Evolutionary conservation across 2,113 vertebrate genomes (phyloP).

Genomic region (Epinephelus cyanopodus): DNA sequence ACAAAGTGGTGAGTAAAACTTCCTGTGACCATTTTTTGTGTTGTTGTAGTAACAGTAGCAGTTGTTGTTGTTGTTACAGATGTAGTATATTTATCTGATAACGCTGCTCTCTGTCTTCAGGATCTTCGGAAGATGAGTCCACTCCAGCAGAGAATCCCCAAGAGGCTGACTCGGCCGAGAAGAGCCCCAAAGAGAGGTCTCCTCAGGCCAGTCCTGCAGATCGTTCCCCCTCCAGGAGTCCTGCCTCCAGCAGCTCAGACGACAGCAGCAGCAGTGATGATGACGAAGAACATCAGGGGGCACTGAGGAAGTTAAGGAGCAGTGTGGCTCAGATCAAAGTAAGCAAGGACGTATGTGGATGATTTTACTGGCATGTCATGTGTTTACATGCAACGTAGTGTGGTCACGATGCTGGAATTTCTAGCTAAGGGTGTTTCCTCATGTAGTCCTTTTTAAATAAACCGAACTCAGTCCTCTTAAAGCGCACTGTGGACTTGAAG

Average conservation of each 20-base stretch:
- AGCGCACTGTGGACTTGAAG: no score
- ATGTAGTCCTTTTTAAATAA: no score
- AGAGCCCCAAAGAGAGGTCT: conserved; percentile 31
- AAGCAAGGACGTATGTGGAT: conserved; percentile 21
- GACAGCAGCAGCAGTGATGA: conserved; percentile 57
- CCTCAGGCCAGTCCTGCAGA: conserved; percentile 22
- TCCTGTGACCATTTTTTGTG: no score
- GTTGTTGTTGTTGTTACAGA: no score
- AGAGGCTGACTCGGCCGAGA: background rate
- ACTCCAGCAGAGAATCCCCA: conserved; percentile 29
- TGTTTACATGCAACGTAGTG: background rate
- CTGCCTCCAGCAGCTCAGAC: conserved; percentile 53
- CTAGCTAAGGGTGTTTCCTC: no score
- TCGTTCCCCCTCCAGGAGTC: background rate
- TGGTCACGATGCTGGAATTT: no score
- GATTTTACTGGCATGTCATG: background rate
- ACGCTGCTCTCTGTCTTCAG: background rate
- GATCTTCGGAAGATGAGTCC: conserved; percentile 47
- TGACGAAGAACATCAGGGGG: conserved; percentile 67
- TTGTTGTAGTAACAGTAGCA: background rate
- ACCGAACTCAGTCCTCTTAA: no score
- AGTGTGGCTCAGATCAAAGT: conserved; percentile 85
- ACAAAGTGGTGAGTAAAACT: conserved; percentile 46
- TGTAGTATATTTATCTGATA: background rate
- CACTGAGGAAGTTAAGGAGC: conserved; percentile 78